Evolutionary conservation across 2,797 vertebrate genomes (phyloP), one percentile per base, ranked within the genome.

Genomic region (Choloepus didactylus): DNA sequence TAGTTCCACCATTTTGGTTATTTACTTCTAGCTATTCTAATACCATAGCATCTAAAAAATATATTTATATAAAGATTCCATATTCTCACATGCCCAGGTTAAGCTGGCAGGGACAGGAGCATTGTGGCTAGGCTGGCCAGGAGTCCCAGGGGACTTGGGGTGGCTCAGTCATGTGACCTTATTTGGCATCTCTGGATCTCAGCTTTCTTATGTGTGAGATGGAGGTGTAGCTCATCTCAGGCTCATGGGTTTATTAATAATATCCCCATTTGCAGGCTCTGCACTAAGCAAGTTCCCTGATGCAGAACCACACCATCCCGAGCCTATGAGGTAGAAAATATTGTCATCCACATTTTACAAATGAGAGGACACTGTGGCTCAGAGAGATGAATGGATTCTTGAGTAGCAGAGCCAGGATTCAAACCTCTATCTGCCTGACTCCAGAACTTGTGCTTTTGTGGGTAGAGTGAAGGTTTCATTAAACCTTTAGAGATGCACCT

Each of bases 51-150:
- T 35, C 35, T 35, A 35, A 35, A 35, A 35, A 35, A 35, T 35
- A 35, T 35, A 35, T 35, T 35, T 35, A 35, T 35, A 35, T 35
- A 35, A 35, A 35, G 35, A 35, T 35, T 35, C 35, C 35, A 35
- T 35, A 35, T 35, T 35, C 35, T 35, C 35, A 35, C 35, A 35
- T 56, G 4, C 44, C 5, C 0, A 25, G 3, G 1, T 2, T 0
- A 11, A 3, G 14, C 6, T 0, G 23, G 10, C 12, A 0, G 21
- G 6, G 21, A 21, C 4, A 27, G 41, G 41, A 5, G 25, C 23
- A 51, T 21, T 25, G n/a, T 18, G 21, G n/a, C 6, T 25, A 4
- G 10, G 90, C 19, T 12, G n/a, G 27, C 49, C 0, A 31, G 15
- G 21, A n/a, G 15, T 16, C 12, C 27, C 2, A 11, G 44, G 2